Evolutionary conservation across 2,888 invertebrate genomes (phyloP), one percentile per base, ranked within the genome.

Genomic region (Nowickia ferox): DNA sequence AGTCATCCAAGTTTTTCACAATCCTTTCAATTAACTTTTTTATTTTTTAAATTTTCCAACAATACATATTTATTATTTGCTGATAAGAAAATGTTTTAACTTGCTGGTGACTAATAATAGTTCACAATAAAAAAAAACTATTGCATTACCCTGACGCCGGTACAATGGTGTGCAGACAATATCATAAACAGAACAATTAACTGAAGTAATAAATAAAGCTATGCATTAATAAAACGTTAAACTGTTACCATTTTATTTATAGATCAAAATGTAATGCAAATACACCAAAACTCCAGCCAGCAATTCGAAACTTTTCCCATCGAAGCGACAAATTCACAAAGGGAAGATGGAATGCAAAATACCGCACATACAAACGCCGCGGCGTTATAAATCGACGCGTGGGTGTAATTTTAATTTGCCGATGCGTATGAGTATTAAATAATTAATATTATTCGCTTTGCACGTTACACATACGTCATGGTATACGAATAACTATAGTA

Each of bases 361-460:
- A 30, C 30, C 30, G 30, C 30, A 30, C 5, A 30, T 30, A 30
- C 6, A 30, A 30, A 30, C 30, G 6, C 0, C 30, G 6, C 30
- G 6, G 0, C 30, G 6, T 30, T 30, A 6, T 30, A 30, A 30
- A 30, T 30, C 30, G 30, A 6, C 30, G 30, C 30, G 6, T 30
- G 30, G 30, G 6, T 30, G 30, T 30, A 30, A 30, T 19, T 13
- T 11, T 11, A 44, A 11, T 55, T 30, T 44, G 57, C 42, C 15
- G 6, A 19, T 46, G 19, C 68, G 68, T 63, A 71, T 78, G 59
- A 78, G 78, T 61, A 53, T 42, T 78, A 15, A 69, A 51, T 63
- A 63, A 53, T 69, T 78, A 3, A 78, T 44, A 22, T 51, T 13
- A 46, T 46, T 44, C 17, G 9, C 22, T 22, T 10, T 42, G 40